Percentiles rank a stretch among this genome's conserved stretches.
phyloP scores from a whole-genome alignment of 2,113 vertebrate genomes.

The Pandion haliaetus region DNA sequence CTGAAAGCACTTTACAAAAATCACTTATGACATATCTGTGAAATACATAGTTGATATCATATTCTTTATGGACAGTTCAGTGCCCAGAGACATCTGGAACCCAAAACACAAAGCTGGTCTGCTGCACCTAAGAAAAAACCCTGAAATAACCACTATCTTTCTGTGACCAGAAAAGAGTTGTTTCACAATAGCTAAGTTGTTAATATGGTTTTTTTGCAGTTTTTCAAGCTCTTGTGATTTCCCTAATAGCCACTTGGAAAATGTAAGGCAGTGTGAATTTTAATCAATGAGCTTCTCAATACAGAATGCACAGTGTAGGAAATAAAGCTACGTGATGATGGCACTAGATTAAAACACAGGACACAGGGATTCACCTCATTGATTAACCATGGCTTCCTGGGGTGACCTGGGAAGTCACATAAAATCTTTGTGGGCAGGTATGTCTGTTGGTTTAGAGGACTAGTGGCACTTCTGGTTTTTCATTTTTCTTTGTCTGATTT shows the following conservation, averaged over 20 bases:
- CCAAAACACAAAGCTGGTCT: not conserved
- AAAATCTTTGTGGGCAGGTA: not conserved
- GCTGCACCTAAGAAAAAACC: not conserved
- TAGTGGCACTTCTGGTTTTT: not conserved
- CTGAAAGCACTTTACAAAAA: not conserved
- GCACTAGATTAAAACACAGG: not conserved
- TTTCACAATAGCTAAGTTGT: not conserved
- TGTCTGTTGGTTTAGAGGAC: not conserved
- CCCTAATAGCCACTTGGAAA: not conserved
- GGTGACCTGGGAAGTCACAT: not conserved
- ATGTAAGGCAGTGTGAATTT: not conserved
- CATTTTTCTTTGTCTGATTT: not conserved
- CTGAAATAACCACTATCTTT: not conserved
- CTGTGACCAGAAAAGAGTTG: not conserved
- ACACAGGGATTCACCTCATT: not conserved
- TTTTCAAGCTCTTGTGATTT: not conserved
- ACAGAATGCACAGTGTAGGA: not conserved
- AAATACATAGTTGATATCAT: not conserved
- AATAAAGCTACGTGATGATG: not conserved
- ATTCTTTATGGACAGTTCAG: not conserved
- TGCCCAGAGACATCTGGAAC: not conserved
- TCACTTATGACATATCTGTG: not conserved
- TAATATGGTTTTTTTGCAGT: not conserved
- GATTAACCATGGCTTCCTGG: not conserved
- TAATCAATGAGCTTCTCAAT: not conserved